A percentile compares a stretch with the other conserved stretches of the same genome.
Conservation (phyloP, 2,113 vertebrate genomes). For the Triplophysa rosa region DNA sequence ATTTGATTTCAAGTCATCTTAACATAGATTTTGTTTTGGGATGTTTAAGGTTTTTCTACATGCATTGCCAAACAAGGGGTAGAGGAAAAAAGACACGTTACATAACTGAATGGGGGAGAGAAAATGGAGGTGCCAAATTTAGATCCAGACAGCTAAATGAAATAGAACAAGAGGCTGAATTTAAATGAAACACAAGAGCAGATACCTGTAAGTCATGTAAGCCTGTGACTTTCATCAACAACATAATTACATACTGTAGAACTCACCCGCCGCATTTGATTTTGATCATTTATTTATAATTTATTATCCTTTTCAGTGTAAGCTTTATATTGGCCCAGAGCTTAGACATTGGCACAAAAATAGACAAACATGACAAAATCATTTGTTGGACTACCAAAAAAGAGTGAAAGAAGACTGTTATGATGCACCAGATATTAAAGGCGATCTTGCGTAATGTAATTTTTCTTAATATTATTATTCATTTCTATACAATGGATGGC, state of each 20-base stretch:
- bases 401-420: too few species aligned
- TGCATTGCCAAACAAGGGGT: background rate
- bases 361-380: too few species aligned
- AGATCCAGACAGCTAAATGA: constrained; percentile 28
- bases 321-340: too few species aligned
- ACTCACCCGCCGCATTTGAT: background rate
- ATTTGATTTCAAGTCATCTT: background rate
- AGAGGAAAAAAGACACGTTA: constrained; percentile 31
- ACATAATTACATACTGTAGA: background rate
- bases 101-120: constrained; percentile 35
- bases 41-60: background rate
- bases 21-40: background rate
- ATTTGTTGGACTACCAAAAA: too few species aligned
- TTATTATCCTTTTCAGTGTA: too few species aligned
- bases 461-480: too few species aligned
- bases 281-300: background rate
- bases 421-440: too few species aligned
- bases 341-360: too few species aligned
- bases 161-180: constrained; percentile 10
- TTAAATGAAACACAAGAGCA: constrained; percentile 16
- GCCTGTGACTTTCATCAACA: background rate
- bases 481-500: too few species aligned
- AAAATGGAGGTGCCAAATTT: constrained; percentile 52
- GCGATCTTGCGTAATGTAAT: too few species aligned
- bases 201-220: background rate